These are phyloP conservation scores for Opisthograptis luteolata DNA, from an alignment of 2,888 invertebrate genomes.

Conservation along the genomic window DNA sequence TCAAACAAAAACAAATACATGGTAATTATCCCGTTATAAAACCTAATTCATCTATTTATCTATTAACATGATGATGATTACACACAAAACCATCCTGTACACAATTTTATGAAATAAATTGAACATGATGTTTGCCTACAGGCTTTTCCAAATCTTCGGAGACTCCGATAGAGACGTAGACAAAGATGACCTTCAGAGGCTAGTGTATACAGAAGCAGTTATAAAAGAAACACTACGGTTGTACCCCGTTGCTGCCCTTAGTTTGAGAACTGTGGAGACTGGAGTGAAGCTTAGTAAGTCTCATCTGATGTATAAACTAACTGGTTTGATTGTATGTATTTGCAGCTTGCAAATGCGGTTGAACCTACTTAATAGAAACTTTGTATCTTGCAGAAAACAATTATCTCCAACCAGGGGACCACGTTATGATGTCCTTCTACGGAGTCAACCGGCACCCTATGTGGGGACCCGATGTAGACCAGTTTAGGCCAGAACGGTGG, in stretches of 20 bases:
- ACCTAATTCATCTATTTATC: no score
- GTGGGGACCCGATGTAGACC: constrained; percentile 51
- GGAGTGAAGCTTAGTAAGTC: constrained; percentile 55
- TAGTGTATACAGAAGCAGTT: constrained; percentile 55
- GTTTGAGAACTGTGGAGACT: constrained; percentile 44
- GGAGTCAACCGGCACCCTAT: constrained; percentile 48
- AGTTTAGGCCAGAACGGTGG: constrained; percentile 58
- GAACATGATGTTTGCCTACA: not conserved
- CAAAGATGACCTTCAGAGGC: constrained; percentile 49
- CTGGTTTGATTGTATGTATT: no score
- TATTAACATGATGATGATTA: no score
- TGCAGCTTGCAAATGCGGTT: no score
- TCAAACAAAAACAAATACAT: no score
- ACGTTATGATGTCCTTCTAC: constrained; percentile 36
- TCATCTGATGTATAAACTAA: not conserved
- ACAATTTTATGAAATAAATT: no score
- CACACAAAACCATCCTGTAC: no score
- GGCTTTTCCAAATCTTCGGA: constrained; percentile 35
- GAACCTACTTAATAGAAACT: no score
- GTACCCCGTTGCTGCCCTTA: constrained; percentile 49
- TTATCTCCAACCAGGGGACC: constrained; percentile 29
- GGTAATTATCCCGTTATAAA: no score
- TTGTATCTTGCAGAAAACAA: constrained; percentile 8
- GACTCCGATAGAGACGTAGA: constrained; percentile 47
- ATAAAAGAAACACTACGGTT: constrained; percentile 54